phyloP scores from a whole-genome alignment of 2,888 invertebrate genomes.

The Pyralis farinalis region DNA sequence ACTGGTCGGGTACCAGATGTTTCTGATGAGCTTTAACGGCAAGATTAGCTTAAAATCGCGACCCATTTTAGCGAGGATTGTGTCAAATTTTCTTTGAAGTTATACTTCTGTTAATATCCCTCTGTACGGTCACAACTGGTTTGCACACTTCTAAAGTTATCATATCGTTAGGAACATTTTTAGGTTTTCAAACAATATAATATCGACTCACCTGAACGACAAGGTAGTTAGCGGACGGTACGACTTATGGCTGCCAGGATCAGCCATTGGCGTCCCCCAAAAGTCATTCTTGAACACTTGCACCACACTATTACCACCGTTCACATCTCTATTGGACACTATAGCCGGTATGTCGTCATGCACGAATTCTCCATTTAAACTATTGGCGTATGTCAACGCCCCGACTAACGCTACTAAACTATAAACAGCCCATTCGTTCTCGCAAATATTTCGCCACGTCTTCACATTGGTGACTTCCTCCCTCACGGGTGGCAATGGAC shows the following conservation, averaged over 20 bases:
- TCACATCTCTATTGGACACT: conserved; percentile 90
- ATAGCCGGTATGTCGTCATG: conserved; percentile 94
- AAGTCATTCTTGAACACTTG: conserved; percentile 89
- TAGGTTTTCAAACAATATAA: too few relatives aligned
- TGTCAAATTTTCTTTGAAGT: too few relatives aligned
- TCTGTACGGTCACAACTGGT: too few relatives aligned
- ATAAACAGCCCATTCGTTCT: conserved; percentile 83
- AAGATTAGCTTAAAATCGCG: too few relatives aligned
- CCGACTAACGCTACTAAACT: conserved; percentile 84
- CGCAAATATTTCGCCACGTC: conserved; percentile 50
- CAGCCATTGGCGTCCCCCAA: conserved; percentile 95
- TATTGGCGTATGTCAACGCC: conserved; percentile 86
- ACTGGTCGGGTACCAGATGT: too few relatives aligned
- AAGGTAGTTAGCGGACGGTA: conserved; percentile 92
- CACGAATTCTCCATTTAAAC: conserved; percentile 90
- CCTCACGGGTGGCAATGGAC: conserved; percentile 63
- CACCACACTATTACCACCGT: conserved; percentile 82
- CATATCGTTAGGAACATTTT: too few relatives aligned
- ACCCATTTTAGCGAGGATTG: too few relatives aligned
- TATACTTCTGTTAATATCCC: too few relatives aligned
- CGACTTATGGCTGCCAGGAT: conserved; percentile 91
- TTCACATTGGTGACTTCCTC: conserved; percentile 62
- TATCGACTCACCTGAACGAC: conserved; percentile 90
- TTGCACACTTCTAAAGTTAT: too few relatives aligned
- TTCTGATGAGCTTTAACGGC: too few relatives aligned